Evolutionary conservation across 2,888 invertebrate species (phyloP), one percentile per base, ranked within the genome.

Genomic region (Sepiola atlantica): DNA sequence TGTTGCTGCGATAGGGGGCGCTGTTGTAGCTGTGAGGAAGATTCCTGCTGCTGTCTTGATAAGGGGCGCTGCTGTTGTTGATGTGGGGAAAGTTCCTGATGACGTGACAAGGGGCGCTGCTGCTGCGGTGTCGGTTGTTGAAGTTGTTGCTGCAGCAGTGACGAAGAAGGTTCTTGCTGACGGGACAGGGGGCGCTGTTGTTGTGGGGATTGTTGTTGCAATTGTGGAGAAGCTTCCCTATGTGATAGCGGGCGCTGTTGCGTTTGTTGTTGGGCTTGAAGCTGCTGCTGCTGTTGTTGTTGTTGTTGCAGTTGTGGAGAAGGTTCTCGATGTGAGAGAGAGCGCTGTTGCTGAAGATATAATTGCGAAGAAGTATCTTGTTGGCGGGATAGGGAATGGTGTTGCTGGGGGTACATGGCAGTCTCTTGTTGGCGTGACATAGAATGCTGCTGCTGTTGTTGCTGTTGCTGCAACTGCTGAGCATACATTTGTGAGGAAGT

Each of bases 221-320:
- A 24, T 24, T 24, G 2, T 24, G 61, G 61, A 24, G 61, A 24
- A 24, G 21, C 10, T 61, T 61, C 61, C 24, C 24, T 21, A 12
- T 61, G 61, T 20, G 61, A 28, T 24, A 21, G 4, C 1, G 10
- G 2, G 61, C 8, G 28, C 92, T 92, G 77, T 94, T 57, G 94
- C 28, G 91, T 24, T 10, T 55, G 90, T 94, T 57, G 55, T 32
- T 77, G 55, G 45, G 45, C 57, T 77, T 24, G 24, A 55, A 45
- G 45, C 91, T 45, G 35, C 35, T n/a, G 90, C 94, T 91, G 92
- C 0, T 92, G 55, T 90, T 55, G 93, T 94, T 16, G 32, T 92
- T 61, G 91, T 91, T 35, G 91, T 57, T 20, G 94, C 54, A 10
- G 94, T 32, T 10, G n/a, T 32, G n/a, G 90, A 24, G 28, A 57